These are phyloP conservation scores for Heterocephalus glaber DNA, from an alignment of 2,113 vertebrate genomes.

Conservation along the genomic window DNA sequence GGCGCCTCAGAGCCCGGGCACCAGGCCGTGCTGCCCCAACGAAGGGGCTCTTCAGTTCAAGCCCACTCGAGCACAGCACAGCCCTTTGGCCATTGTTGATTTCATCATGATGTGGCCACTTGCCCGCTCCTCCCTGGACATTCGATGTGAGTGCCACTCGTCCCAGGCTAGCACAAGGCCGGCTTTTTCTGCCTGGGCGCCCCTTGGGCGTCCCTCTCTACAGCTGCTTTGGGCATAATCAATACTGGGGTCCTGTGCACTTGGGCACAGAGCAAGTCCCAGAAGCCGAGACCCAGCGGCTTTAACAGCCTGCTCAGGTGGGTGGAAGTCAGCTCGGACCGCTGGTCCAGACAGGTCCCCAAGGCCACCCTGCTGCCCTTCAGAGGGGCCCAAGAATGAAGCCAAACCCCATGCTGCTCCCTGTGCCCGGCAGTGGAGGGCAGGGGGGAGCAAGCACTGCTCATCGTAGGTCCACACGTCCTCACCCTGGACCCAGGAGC, in stretches of 20 bases:
- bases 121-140: neutral
- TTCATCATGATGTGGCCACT: neutral
- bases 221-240: too few species aligned
- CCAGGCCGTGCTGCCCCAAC: neutral
- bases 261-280: neutral
- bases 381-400: neutral
- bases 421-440: neutral
- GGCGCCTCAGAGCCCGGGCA: neutral
- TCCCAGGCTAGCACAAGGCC: neutral
- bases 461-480: neutral
- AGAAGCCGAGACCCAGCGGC: neutral
- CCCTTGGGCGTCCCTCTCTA: neutral
- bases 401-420: neutral
- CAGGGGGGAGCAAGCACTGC: neutral
- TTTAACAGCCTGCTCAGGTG: too few species aligned
- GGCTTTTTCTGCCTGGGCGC: neutral
- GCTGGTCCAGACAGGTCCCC: neutral
- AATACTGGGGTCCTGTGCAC: too few species aligned
- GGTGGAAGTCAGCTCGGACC: neutral
- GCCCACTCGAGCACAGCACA: neutral
- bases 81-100: neutral
- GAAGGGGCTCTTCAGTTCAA: neutral
- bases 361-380: neutral
- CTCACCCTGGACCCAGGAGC: too few species aligned
- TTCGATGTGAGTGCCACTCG: conserved; percentile 7